A percentile compares a stretch with the other conserved stretches of the same genome.
phyloP scores from a whole-genome alignment of 2,888 invertebrate species.

The Sthenelais limicola region DNA sequence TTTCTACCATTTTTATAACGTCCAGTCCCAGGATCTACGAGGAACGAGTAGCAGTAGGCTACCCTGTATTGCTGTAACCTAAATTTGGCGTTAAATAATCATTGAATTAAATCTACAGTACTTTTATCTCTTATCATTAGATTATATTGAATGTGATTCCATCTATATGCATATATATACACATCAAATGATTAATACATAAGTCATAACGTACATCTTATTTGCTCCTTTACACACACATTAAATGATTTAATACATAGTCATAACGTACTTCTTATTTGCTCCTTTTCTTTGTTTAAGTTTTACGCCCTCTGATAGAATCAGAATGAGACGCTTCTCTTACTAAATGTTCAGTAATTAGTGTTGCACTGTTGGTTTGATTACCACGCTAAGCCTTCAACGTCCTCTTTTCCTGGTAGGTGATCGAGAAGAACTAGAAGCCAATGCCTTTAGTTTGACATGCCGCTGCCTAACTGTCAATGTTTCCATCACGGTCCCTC shows the following conservation, averaged over 20 bases:
- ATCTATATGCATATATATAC: not conserved
- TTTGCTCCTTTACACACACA: not conserved
- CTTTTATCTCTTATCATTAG: not conserved
- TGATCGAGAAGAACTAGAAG: constrained; percentile 72
- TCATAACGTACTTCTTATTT: too few species aligned
- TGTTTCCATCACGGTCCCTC: constrained; percentile 66
- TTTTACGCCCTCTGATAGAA: too few species aligned
- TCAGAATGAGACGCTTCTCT: too few species aligned
- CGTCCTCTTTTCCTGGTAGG: constrained; percentile 59
- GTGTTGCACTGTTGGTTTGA: too few species aligned
- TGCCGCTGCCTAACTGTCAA: constrained; percentile 71
- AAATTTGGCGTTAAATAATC: not conserved
- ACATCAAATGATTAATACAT: not conserved
- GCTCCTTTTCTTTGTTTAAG: too few species aligned
- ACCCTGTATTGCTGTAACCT: not conserved
- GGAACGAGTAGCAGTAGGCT: not conserved
- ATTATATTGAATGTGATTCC: not conserved
- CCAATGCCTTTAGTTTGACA: constrained; percentile 69
- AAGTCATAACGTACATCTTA: not conserved
- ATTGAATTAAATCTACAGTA: not conserved
- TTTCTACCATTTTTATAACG: not conserved
- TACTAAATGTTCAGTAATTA: too few species aligned
- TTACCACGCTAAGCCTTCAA: too few species aligned
- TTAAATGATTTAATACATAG: constrained; percentile 39
- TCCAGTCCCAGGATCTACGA: not conserved